These are phyloP conservation scores for Eulithis prunata DNA, from an alignment of 2,888 invertebrate species.

Conservation along the genomic window DNA sequence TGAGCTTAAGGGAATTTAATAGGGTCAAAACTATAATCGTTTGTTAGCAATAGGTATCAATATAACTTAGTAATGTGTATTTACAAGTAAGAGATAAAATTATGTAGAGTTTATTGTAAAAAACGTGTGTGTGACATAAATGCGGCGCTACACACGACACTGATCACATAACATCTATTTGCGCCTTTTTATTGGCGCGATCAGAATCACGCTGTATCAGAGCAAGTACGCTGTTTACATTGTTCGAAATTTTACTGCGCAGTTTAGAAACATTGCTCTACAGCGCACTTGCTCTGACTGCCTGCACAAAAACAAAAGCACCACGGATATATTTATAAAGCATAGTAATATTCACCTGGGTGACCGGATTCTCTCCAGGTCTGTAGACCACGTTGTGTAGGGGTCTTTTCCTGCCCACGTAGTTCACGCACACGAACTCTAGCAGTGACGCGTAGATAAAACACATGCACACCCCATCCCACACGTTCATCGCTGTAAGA, in stretches of 20 bases:
- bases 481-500: constrained; percentile 97
- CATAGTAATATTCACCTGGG: constrained; percentile 87
- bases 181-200: constrained; percentile 12
- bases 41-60: constrained; percentile 28
- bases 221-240: constrained; percentile 12
- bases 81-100: constrained; percentile 33
- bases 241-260: not conserved
- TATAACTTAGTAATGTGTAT: constrained; percentile 30
- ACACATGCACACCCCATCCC: constrained; percentile 99
- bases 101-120: constrained; percentile 39
- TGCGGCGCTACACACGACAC: constrained; percentile 53
- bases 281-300: constrained; percentile 9
- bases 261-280: not conserved
- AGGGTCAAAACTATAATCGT: constrained; percentile 41
- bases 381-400: constrained; percentile 95
- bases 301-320: constrained; percentile 8
- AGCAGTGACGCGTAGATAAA: constrained; percentile 97
- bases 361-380: constrained; percentile 95
- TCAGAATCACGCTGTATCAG: constrained; percentile 5
- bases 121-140: constrained; percentile 42
- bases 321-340: constrained; percentile 1
- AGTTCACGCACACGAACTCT: constrained; percentile 98
- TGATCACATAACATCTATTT: constrained; percentile 46
- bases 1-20: constrained; percentile 18
- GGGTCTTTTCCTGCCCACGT: constrained; percentile 95